Evolutionary conservation across 2,113 vertebrate genomes (phyloP).

Genomic region (Psilopsiagon aurifrons): DNA sequence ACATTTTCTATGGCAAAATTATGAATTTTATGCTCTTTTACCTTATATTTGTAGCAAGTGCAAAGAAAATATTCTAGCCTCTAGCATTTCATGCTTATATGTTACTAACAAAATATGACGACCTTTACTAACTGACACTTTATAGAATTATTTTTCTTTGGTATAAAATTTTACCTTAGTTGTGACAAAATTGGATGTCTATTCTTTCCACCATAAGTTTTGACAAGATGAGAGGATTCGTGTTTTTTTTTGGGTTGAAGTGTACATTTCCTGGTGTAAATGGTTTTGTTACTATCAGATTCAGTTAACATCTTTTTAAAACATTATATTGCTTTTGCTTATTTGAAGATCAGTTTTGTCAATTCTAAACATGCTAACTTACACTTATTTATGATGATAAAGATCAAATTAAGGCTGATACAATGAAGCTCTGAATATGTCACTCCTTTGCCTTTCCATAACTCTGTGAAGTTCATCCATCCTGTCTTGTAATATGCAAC

Average conservation of each 20-base stretch:
- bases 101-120: background rate
- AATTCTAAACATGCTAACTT: background rate
- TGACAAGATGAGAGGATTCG: background rate
- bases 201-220: background rate
- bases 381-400: background rate
- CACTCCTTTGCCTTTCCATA: background rate
- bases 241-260: background rate
- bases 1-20: background rate
- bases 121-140: background rate
- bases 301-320: background rate
- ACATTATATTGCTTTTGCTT: background rate
- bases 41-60: background rate
- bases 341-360: background rate
- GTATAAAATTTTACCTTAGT: background rate
- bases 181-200: background rate
- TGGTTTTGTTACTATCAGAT: background rate
- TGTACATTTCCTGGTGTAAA: background rate
- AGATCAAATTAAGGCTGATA: constrained; percentile 3
- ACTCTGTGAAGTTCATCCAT: background rate
- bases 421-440: background rate
- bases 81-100: background rate
- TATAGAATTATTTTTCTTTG: background rate
- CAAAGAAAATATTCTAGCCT: background rate
- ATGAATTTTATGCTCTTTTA: background rate
- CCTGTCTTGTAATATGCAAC: background rate